Conservation (phyloP, 2,113 vertebrate genomes). For the Bombycilla garrulus region DNA sequence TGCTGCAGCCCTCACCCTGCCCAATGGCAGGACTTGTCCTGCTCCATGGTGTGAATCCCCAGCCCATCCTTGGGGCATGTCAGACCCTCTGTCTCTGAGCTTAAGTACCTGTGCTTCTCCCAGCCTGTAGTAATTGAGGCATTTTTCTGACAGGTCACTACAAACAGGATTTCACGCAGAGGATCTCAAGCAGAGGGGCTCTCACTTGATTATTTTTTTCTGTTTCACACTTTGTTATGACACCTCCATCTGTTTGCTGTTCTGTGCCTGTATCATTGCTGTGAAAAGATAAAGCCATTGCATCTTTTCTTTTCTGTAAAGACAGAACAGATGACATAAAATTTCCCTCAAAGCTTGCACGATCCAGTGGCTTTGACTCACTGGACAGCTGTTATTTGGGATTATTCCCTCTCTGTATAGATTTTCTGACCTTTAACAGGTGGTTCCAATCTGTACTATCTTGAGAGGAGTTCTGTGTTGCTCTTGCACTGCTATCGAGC, state of each 20-base stretch:
- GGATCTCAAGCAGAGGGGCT: neutral
- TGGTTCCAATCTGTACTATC: rapidly evolving
- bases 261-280: neutral
- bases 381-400: neutral
- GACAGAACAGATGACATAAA: neutral
- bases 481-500: neutral
- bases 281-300: neutral
- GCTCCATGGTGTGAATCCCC: neutral
- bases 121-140: neutral
- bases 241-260: constrained; percentile 37
- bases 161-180: neutral
- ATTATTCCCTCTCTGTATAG: neutral
- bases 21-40: neutral
- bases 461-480: neutral
- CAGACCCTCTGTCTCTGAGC: neutral
- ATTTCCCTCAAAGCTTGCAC: neutral
- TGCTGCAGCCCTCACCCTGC: neutral
- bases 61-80: neutral
- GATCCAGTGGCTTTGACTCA: neutral
- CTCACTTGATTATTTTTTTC: neutral
- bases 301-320: neutral
- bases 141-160: neutral
- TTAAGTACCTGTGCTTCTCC: neutral
- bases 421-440: neutral
- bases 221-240: constrained; percentile 20